These are phyloP conservation scores for Sclerodermus sp. DNA, from an alignment of 2,888 invertebrate species.

Conservation along the genomic window DNA sequence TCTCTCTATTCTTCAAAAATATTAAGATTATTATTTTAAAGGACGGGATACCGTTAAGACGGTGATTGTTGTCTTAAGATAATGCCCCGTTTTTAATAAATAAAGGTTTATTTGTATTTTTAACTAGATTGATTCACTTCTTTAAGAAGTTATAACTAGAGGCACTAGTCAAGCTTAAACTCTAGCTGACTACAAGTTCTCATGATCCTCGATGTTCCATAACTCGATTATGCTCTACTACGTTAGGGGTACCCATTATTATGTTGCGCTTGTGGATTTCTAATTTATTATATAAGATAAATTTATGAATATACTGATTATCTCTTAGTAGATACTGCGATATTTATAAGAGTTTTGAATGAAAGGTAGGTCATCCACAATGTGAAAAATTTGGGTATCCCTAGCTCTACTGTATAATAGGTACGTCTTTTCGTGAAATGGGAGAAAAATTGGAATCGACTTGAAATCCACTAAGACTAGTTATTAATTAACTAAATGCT, in stretches of 20 bases:
- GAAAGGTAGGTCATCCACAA: too few relatives aligned
- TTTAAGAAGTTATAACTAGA: constrained; percentile 47
- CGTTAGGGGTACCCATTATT: constrained; percentile 8
- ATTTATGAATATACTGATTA: too few relatives aligned
- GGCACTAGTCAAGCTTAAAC: constrained; percentile 54
- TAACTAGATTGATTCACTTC: constrained; percentile 39
- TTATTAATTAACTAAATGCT: constrained; percentile 8
- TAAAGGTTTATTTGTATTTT: constrained; percentile 41
- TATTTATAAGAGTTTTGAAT: constrained; percentile 5
- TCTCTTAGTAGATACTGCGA: too few relatives aligned
- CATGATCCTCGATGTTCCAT: constrained; percentile 30
- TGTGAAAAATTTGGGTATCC: not conserved
- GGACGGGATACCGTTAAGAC: not conserved
- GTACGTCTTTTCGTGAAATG: too few relatives aligned
- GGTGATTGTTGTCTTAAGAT: constrained; percentile 2
- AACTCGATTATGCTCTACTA: constrained; percentile 18
- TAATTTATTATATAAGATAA: too few relatives aligned
- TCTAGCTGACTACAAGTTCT: constrained; percentile 38
- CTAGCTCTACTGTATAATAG: constrained; percentile 10
- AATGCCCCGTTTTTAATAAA: constrained; percentile 30
- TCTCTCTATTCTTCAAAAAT: not conserved
- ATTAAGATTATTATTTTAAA: not conserved
- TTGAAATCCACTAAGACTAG: constrained; percentile 18
- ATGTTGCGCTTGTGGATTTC: too few relatives aligned
- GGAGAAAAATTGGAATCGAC: constrained; percentile 22